A percentile compares a stretch with the other conserved stretches of the same genome.
Conservation (phyloP, 2,113 vertebrate genomes). For the Meleagris gallopavo region DNA sequence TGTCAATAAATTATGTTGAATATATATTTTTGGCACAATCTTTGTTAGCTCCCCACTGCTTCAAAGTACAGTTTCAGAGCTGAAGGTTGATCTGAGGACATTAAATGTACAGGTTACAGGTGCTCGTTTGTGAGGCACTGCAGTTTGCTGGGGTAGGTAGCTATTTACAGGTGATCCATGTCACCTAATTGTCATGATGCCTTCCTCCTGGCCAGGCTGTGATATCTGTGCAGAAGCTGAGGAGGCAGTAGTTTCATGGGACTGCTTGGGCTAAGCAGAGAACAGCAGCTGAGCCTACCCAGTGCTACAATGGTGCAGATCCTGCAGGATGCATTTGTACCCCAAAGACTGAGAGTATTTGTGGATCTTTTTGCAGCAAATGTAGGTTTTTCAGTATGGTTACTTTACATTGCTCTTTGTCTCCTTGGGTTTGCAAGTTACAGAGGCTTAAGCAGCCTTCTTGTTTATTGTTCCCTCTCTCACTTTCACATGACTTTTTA, state of each 20-base stretch:
- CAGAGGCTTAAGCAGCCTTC: background rate
- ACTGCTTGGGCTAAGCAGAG: background rate
- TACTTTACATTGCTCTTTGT: background rate
- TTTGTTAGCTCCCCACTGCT: background rate
- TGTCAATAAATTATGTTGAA: background rate
- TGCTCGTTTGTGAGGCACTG: background rate
- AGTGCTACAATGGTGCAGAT: background rate
- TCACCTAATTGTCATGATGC: background rate
- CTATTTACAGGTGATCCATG: background rate
- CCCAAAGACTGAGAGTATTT: background rate
- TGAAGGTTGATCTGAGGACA: background rate
- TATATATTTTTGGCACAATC: background rate
- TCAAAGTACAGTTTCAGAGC: background rate
- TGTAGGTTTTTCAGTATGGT: background rate
- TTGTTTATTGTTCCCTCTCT: slow-evolving; percentile 46
- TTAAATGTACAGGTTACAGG: background rate
- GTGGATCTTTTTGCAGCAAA: background rate
- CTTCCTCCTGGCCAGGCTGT: background rate
- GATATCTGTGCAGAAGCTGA: background rate
- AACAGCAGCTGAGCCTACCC: background rate
- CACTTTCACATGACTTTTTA: slow-evolving; percentile 56
- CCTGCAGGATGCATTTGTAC: background rate
- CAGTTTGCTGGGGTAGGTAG: background rate
- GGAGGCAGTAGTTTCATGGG: background rate
- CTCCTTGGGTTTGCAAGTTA: background rate